Percentiles rank a stretch among this genome's conserved stretches.
These are phyloP conservation scores for Discoglossus pictus DNA, from an alignment of 2,797 vertebrate genomes.

Conservation along the genomic window DNA sequence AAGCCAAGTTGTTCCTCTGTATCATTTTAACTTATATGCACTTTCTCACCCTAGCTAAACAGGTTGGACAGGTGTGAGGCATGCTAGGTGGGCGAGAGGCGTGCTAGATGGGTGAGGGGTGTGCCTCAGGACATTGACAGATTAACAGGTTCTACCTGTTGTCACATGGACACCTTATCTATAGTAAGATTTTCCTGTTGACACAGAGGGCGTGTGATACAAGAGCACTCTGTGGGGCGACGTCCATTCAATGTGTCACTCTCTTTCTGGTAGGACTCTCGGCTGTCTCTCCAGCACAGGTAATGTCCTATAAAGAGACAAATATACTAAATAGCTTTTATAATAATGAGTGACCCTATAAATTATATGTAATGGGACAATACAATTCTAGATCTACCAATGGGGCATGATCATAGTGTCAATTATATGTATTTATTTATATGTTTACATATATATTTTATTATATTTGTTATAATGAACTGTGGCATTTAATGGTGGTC, in stretches of 20 bases:
- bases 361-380: too few species aligned
- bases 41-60: too few species aligned
- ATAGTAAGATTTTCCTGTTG: constrained; percentile 16
- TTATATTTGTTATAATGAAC: too few species aligned
- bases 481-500: too few species aligned
- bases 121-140: constrained; percentile 5
- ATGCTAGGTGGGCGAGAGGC: constrained; percentile 9
- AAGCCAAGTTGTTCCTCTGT: too few species aligned
- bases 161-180: constrained; percentile 44
- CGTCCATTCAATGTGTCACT: constrained; percentile 14
- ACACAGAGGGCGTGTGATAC: constrained; percentile 34
- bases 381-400: background rate
- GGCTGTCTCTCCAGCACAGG: background rate
- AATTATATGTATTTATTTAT: too few species aligned
- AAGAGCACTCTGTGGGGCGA: constrained; percentile 3
- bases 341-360: too few species aligned
- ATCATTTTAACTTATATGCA: too few species aligned
- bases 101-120: background rate
- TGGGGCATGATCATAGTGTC: too few species aligned
- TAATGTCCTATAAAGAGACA: too few species aligned
- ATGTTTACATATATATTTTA: too few species aligned
- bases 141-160: constrained; percentile 39
- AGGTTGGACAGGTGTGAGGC: constrained; percentile 23
- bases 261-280: background rate
- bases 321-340: too few species aligned